phyloP scores from a whole-genome alignment of 2,888 invertebrate genomes.

The Dasysyrphus tricinctus region DNA sequence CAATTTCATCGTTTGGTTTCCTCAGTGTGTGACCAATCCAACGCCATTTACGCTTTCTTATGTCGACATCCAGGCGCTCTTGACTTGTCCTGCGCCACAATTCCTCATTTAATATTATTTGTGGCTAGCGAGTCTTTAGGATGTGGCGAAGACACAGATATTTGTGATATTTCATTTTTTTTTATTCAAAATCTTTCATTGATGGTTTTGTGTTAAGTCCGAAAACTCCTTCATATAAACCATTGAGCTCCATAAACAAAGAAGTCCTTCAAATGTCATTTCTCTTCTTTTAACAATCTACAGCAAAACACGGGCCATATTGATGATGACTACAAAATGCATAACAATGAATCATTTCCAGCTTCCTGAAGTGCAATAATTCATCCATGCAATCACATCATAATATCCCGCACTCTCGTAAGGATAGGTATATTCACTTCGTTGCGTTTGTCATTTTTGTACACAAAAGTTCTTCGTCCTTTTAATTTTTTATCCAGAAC shows the following conservation, averaged over 20 bases:
- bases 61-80: too few species aligned
- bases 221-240: not conserved
- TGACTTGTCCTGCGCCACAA: too few species aligned
- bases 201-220: too few species aligned
- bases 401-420: constrained; percentile 5
- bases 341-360: constrained; percentile 76
- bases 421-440: not conserved
- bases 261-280: constrained; percentile 2
- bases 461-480: constrained; percentile 6
- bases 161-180: too few species aligned
- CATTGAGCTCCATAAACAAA: constrained; percentile 48
- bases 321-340: constrained; percentile 76
- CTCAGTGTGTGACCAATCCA: too few species aligned
- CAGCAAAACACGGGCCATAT: constrained; percentile 66
- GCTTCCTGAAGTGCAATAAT: constrained; percentile 76
- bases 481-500: not conserved
- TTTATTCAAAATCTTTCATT: too few species aligned
- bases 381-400: constrained; percentile 64
- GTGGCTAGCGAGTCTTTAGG: too few species aligned
- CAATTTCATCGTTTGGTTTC: too few species aligned
- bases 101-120: too few species aligned
- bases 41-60: too few species aligned
- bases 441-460: constrained; percentile 33
- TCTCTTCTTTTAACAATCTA: constrained; percentile 13
- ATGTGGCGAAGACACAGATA: too few species aligned